A percentile compares a stretch with the other conserved stretches of the same genome.
These are phyloP conservation scores for Protobothrops mucrosquamatus DNA, from an alignment of 2,113 vertebrate genomes.

Conservation along the genomic window DNA sequence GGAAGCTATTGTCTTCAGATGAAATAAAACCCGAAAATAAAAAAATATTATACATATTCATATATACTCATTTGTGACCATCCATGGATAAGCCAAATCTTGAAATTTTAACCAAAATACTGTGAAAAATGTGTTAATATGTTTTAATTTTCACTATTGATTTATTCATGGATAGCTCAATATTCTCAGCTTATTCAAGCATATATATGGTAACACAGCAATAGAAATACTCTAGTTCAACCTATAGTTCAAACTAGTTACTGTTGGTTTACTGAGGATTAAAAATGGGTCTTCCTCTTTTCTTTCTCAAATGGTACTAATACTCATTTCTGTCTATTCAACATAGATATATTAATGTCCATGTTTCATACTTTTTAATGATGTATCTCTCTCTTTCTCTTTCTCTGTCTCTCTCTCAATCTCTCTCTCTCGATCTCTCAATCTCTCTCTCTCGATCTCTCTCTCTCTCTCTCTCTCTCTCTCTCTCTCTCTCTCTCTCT, in stretches of 20 bases:
- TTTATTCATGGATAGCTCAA: neutral
- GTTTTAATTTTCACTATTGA: neutral
- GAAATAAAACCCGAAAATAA: neutral
- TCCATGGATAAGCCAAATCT: neutral
- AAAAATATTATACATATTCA: neutral
- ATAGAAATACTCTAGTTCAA: neutral
- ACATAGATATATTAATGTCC: neutral
- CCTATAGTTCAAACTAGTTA: neutral
- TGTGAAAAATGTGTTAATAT: neutral
- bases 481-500: too few species aligned
- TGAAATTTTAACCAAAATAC: neutral
- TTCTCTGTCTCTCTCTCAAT: too few species aligned
- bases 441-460: too few species aligned
- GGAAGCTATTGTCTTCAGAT: neutral
- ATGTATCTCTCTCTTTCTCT: too few species aligned
- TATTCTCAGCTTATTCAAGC: neutral
- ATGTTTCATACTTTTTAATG: neutral
- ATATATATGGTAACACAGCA: neutral
- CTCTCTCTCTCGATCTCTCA: too few species aligned
- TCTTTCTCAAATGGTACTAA: neutral
- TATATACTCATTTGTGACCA: neutral
- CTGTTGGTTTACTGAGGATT: neutral
- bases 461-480: too few species aligned
- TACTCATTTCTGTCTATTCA: neutral
- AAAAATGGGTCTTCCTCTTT: neutral